phyloP scores from a whole-genome alignment of 2,797 vertebrate species.

The Limosa lapponica region DNA sequence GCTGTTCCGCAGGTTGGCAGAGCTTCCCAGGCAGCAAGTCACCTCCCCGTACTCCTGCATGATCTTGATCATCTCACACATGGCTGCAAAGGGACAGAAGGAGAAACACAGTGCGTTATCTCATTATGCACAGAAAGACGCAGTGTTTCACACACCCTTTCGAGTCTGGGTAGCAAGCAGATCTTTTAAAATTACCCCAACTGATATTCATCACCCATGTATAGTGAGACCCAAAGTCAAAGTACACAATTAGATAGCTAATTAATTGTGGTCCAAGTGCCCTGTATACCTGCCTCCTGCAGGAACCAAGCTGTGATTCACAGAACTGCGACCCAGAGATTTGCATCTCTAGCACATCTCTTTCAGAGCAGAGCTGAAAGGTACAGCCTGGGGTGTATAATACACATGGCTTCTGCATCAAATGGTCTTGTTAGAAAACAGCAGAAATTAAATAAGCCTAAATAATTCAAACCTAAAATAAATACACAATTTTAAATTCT shows the following conservation, averaged over 20 bases:
- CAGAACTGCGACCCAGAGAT: background rate
- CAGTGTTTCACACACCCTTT: background rate
- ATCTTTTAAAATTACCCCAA: background rate
- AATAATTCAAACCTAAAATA: background rate
- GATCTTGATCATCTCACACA: slow-evolving; percentile 99
- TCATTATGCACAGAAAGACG: background rate
- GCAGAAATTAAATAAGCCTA: background rate
- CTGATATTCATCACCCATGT: background rate
- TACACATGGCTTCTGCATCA: background rate
- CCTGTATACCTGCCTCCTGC: background rate
- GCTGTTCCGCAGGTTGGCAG: slow-evolving; percentile 93
- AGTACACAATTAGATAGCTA: background rate
- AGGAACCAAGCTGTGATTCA: background rate
- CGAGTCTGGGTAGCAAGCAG: background rate
- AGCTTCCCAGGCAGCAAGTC: slow-evolving; percentile 96
- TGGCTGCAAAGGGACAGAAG: slow-evolving; percentile 80
- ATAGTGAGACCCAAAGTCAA: background rate
- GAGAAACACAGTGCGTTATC: background rate
- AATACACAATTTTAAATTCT: background rate
- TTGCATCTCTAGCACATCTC: background rate
- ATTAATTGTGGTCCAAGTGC: background rate
- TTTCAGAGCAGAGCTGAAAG: background rate
- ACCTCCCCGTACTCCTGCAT: slow-evolving; percentile 99
- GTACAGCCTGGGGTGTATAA: background rate
- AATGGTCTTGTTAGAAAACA: background rate